Conservation (phyloP, 2,113 vertebrate genomes). For the Trichomycterus rosablanca region DNA sequence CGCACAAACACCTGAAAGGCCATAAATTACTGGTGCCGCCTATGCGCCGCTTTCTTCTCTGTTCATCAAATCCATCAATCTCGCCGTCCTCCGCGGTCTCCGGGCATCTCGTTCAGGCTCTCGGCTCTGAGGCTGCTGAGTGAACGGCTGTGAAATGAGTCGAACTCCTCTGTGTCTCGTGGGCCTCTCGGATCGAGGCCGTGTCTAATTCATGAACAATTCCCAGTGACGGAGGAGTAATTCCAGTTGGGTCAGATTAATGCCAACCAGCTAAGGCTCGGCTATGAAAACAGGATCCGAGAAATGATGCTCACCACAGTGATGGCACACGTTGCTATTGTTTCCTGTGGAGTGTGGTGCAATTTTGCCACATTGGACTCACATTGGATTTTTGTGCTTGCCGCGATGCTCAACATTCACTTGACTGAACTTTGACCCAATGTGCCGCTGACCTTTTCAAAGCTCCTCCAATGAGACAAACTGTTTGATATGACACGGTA, state of each 20-base stretch:
- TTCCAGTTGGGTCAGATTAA: conserved; percentile 57
- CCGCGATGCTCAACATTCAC: too few species aligned
- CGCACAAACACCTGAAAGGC: neutral
- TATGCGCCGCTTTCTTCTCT: conserved; percentile 9
- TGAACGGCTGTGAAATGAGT: conserved; percentile 47
- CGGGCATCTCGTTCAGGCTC: neutral
- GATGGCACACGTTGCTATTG: too few species aligned
- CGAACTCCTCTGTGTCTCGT: conserved; percentile 33
- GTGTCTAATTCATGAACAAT: conserved; percentile 49
- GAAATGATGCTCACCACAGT: too few species aligned
- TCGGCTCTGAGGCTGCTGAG: conserved; percentile 2
- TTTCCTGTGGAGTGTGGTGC: too few species aligned
- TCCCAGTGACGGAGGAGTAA: conserved; percentile 49
- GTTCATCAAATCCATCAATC: conserved; percentile 15
- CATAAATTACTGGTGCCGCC: conserved; percentile 11
- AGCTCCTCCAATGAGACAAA: too few species aligned
- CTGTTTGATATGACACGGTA: too few species aligned
- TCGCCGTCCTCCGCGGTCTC: neutral
- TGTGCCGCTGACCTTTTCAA: too few species aligned
- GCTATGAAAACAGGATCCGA: conserved; percentile 32
- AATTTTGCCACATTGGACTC: too few species aligned
- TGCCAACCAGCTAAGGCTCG: conserved; percentile 40
- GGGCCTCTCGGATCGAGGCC: conserved; percentile 42
- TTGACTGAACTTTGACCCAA: too few species aligned
- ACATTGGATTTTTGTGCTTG: too few species aligned